Conservation (phyloP, 2,888 invertebrate species). For the Diadromus collaris region DNA sequence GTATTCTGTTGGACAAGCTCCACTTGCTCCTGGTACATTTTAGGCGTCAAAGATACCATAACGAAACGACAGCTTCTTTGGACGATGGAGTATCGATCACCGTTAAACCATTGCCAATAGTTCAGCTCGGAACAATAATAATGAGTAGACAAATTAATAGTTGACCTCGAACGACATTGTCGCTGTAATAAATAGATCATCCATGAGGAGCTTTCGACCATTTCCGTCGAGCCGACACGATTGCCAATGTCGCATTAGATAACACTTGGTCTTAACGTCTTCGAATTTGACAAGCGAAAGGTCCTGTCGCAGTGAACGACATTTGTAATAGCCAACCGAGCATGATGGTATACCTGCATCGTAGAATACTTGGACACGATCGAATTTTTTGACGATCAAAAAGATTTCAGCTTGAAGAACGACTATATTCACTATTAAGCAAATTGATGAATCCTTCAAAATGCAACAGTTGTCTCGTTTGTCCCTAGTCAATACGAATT, state of each 20-base stretch:
- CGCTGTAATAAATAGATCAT: slow-evolving; percentile 7
- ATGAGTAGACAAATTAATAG: not conserved
- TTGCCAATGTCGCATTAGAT: slow-evolving; percentile 13
- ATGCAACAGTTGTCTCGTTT: slow-evolving; percentile 29
- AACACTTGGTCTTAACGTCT: slow-evolving; percentile 25
- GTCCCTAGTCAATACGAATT: not conserved
- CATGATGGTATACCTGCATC: slow-evolving; percentile 18
- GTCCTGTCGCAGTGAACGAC: slow-evolving; percentile 22
- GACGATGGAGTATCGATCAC: not conserved
- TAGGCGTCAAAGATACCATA: not conserved
- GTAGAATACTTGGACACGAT: slow-evolving; percentile 16
- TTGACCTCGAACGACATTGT: slow-evolving; percentile 23
- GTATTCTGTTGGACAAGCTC: not conserved
- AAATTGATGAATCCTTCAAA: slow-evolving; percentile 18
- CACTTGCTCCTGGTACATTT: not conserved
- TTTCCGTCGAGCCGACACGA: slow-evolving; percentile 20
- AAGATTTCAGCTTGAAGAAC: not conserved
- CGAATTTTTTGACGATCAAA: slow-evolving; percentile 31
- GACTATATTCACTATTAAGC: slow-evolving; percentile 22
- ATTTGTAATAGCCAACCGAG: slow-evolving; percentile 29
- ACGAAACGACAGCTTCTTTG: not conserved
- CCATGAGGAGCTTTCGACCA: slow-evolving; percentile 10
- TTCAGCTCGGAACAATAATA: not conserved
- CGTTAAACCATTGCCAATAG: not conserved
- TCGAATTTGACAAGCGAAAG: slow-evolving; percentile 24